Percentiles rank a stretch among this genome's conserved stretches.
Evolutionary conservation across 1,140 invertebrate genomes (phyloP).

Genomic region (Aphelenchoides avenae): DNA sequence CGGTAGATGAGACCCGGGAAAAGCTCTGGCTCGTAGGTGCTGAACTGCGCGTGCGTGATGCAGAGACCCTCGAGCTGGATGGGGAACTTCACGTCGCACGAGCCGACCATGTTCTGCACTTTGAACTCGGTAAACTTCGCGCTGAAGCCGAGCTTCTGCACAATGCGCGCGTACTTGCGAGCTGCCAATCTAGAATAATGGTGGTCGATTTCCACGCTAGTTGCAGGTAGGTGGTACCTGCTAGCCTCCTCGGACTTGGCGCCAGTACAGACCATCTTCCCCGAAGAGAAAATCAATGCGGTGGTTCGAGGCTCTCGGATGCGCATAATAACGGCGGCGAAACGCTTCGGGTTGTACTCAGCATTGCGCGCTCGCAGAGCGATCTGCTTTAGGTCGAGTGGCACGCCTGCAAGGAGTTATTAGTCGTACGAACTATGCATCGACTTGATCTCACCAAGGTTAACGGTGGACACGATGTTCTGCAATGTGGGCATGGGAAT

Average conservation of each 20-base stretch:
- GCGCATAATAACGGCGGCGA: slow-evolving; percentile 99
- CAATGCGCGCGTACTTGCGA: slow-evolving; percentile 74
- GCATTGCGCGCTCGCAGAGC: slow-evolving; percentile 97
- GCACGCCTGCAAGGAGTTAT: slow-evolving; percentile 60
- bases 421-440: slow-evolving; percentile 8
- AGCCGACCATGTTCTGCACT: slow-evolving; percentile 93
- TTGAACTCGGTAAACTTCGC: slow-evolving; percentile 99
- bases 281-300: slow-evolving; percentile 96
- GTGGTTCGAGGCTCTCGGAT: slow-evolving; percentile 97
- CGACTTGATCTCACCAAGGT: slow-evolving; percentile 41
- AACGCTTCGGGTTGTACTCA: slow-evolving; percentile 99
- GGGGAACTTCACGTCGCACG: slow-evolving; percentile 98
- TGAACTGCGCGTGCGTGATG: slow-evolving; percentile 93
- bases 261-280: slow-evolving; percentile 99
- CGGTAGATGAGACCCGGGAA: slow-evolving; percentile 98
- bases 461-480: slow-evolving; percentile 59
- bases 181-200: slow-evolving; percentile 72
- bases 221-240: slow-evolving; percentile 60
- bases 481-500: slow-evolving; percentile 52
- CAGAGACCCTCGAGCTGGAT: slow-evolving; percentile 94
- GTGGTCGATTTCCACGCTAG: not conserved
- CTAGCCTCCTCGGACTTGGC: slow-evolving; percentile 97
- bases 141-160: slow-evolving; percentile 94
- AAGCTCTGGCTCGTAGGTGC: slow-evolving; percentile 71
- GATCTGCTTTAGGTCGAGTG: slow-evolving; percentile 92